Conservation (phyloP, 2,888 invertebrate genomes). For the Meiosimyza platycephala region DNA sequence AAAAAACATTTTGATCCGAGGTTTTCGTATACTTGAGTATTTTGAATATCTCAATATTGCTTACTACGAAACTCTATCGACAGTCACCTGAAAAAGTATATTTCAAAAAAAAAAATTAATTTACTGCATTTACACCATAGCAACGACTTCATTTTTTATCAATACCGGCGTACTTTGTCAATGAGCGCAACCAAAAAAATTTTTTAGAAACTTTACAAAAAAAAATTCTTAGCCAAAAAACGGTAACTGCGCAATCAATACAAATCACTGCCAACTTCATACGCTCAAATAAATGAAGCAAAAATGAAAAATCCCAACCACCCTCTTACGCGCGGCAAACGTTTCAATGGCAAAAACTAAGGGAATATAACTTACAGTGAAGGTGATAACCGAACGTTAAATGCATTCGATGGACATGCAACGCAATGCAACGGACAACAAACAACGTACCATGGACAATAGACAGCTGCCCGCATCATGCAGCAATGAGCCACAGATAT, state of each 20-base stretch:
- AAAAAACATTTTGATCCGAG: too few relatives aligned
- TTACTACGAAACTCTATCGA: too few relatives aligned
- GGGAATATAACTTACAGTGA: background rate
- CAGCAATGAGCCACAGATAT: background rate
- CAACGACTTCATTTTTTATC: too few relatives aligned
- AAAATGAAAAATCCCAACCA: conserved; percentile 42
- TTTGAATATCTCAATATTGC: too few relatives aligned
- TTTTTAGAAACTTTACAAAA: too few relatives aligned
- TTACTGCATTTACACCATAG: too few relatives aligned
- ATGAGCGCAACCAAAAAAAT: too few relatives aligned
- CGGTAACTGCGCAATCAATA: conserved; percentile 19
- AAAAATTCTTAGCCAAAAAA: background rate
- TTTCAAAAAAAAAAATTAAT: too few relatives aligned
- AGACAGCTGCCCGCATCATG: background rate
- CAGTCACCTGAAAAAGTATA: too few relatives aligned
- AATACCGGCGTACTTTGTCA: too few relatives aligned
- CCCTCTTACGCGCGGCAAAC: background rate
- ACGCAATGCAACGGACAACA: background rate
- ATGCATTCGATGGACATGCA: conserved; percentile 14
- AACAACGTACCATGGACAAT: background rate
- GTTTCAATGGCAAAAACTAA: background rate
- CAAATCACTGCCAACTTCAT: conserved; percentile 29
- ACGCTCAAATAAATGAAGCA: conserved; percentile 45
- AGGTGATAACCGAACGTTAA: conserved; percentile 17
- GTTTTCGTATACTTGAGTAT: too few relatives aligned